Evolutionary conservation across 1,140 invertebrate species (phyloP).

Genomic region (Cyphomyrmex costatus): DNA sequence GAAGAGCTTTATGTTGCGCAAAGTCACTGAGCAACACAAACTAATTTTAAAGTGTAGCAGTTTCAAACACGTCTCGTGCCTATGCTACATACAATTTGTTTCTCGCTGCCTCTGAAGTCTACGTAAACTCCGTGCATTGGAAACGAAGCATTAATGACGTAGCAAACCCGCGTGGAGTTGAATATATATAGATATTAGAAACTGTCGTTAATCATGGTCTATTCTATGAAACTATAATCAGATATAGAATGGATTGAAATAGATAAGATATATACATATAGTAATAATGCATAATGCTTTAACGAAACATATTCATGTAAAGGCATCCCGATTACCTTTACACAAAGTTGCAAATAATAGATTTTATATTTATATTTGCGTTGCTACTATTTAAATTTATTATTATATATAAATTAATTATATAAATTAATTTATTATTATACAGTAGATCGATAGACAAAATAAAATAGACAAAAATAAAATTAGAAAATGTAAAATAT

Average conservation of each 20-base stretch:
- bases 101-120: not conserved
- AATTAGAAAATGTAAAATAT: not conserved
- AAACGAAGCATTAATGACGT: not conserved
- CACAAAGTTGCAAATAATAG: not conserved
- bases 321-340: too few relatives aligned
- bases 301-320: too few relatives aligned
- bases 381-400: not conserved
- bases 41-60: constrained; percentile 4
- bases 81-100: constrained; percentile 46
- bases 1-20: not conserved
- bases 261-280: too few relatives aligned
- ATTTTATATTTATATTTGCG: not conserved
- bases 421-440: not conserved
- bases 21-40: not conserved
- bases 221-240: constrained; percentile 21
- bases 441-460: not conserved
- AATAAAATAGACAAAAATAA: not conserved
- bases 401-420: too few relatives aligned
- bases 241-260: not conserved
- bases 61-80: constrained; percentile 26
- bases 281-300: too few relatives aligned
- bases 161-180: not conserved
- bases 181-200: constrained; percentile 20
- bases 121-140: not conserved
- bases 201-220: constrained; percentile 2